phyloP scores from a whole-genome alignment of 2,113 vertebrate genomes.

The Chaenocephalus aceratus region DNA sequence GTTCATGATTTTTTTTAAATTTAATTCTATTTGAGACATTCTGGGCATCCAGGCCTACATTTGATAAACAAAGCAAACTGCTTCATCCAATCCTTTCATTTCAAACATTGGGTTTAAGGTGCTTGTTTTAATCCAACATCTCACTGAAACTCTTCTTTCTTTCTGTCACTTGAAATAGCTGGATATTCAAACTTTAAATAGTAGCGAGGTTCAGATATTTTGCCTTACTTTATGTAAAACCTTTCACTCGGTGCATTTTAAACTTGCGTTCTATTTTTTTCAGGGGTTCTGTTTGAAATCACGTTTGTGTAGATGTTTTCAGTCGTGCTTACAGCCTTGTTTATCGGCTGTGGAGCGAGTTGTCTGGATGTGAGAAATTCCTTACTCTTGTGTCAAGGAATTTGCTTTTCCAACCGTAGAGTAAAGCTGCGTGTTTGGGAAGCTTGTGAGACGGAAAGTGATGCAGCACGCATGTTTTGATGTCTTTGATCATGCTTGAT shows the following conservation, averaged over 20 bases:
- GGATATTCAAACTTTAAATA: conserved; percentile 39
- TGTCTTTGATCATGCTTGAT: conserved; percentile 25
- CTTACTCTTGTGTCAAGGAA: not conserved
- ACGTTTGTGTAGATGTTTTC: not conserved
- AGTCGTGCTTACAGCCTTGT: conserved; percentile 10
- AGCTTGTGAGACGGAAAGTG: conserved; percentile 5
- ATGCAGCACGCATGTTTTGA: conserved; percentile 37
- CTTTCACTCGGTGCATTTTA: conserved; percentile 47
- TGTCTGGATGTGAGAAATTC: not conserved
- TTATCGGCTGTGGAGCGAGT: not conserved
- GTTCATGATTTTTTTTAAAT: not conserved
- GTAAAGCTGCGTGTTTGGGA: not conserved
- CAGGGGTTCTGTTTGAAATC: conserved; percentile 45
- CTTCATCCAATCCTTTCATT: conserved; percentile 13
- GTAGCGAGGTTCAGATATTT: conserved; percentile 30
- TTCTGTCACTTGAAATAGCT: conserved; percentile 47
- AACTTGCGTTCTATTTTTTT: conserved; percentile 36
- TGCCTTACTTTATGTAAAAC: conserved; percentile 63
- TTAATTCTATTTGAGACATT: conserved; percentile 12
- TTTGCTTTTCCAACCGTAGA: not conserved
- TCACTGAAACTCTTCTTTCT: conserved; percentile 1
- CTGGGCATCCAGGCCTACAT: conserved; percentile 4
- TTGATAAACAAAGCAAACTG: conserved; percentile 8
- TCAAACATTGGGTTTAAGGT: not conserved
- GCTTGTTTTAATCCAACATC: not conserved